Percentiles rank a stretch among this genome's conserved stretches.
Evolutionary conservation across 2,113 vertebrate species (phyloP).

Genomic region (Chloroceryle aenea): DNA sequence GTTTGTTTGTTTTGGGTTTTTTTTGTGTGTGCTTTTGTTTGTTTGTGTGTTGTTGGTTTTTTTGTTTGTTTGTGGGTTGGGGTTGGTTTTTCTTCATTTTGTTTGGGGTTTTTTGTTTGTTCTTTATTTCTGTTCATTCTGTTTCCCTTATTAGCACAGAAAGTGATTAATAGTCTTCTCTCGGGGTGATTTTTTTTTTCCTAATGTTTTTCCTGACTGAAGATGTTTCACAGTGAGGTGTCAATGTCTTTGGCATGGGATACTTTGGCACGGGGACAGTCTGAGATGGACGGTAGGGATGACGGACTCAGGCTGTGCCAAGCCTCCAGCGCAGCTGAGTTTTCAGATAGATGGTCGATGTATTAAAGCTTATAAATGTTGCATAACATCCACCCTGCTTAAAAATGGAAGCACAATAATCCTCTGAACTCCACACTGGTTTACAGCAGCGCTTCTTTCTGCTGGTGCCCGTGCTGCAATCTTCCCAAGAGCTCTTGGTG

Average conservation of each 20-base stretch:
- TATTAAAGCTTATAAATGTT: neutral
- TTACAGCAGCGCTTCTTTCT: neutral
- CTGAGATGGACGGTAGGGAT: neutral
- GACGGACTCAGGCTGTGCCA: neutral
- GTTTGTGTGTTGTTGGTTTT: too few species aligned
- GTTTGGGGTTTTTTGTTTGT: neutral
- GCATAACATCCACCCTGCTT: neutral
- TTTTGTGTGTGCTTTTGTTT: neutral
- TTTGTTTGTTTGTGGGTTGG: neutral
- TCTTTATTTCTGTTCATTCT: neutral
- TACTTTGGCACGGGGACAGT: neutral
- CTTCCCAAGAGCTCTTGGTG: fast-evolving
- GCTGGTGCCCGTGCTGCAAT: neutral
- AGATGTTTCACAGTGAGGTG: fast-evolving
- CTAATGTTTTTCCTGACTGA: neutral
- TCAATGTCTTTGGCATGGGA: neutral
- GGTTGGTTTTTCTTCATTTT: too few species aligned
- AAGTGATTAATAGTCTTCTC: neutral
- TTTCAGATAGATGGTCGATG: neutral
- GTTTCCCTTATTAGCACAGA: neutral
- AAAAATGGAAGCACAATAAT: neutral
- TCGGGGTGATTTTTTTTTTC: neutral
- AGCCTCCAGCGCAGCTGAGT: neutral
- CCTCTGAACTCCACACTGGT: fast-evolving
- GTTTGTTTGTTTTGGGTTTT: neutral